Conservation (phyloP, 2,888 invertebrate species). For the Acleris sparsana region DNA sequence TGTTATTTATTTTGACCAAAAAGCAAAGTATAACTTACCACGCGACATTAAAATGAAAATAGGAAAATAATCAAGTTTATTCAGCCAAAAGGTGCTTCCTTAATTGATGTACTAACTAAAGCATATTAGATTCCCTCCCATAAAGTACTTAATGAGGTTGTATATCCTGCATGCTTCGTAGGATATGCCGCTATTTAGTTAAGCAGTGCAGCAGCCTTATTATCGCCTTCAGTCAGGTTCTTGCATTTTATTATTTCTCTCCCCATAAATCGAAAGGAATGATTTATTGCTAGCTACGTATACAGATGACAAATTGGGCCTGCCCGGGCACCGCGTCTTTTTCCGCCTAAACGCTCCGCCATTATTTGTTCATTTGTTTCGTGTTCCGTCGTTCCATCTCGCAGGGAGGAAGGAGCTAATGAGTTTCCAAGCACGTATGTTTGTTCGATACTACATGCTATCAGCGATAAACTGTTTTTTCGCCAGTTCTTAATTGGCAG, state of each 20-base stretch:
- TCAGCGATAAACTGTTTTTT: conserved; percentile 39
- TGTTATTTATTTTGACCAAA: no score
- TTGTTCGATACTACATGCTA: conserved; percentile 36
- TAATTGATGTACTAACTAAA: no score
- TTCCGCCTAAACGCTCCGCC: conserved; percentile 51
- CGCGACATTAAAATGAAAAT: no score
- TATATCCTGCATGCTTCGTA: no score
- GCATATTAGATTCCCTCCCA: no score
- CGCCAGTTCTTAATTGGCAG: conserved; percentile 27
- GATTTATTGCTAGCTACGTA: conserved; percentile 38
- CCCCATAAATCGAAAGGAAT: conserved; percentile 17
- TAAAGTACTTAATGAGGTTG: no score
- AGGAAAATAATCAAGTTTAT: no score
- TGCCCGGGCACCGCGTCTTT: conserved; percentile 43
- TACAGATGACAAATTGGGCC: conserved; percentile 50
- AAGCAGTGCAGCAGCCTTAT: no score
- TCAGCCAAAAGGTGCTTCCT: no score
- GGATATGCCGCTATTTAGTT: no score
- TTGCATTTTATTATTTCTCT: conserved; percentile 1
- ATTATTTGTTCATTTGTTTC: conserved; percentile 60
- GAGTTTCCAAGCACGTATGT: conserved; percentile 40
- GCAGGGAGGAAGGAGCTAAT: conserved; percentile 43
- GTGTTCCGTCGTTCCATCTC: conserved; percentile 37
- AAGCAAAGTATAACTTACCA: no score
- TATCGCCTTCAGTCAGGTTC: neutral